phyloP scores from a whole-genome alignment of 2,888 invertebrate species.

The Agrilus mali region DNA sequence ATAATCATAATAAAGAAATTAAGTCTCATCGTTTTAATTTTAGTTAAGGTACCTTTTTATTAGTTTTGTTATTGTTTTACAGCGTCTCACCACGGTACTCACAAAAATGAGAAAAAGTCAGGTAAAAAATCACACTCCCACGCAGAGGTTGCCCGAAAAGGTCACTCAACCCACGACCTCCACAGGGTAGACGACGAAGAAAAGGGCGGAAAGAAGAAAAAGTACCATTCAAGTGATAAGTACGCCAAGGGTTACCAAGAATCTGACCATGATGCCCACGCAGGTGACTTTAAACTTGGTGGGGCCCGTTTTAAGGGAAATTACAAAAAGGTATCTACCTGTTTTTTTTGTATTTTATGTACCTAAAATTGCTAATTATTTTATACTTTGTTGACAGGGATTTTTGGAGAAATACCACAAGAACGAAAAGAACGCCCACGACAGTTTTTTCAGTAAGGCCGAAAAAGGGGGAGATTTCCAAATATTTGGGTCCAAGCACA shows the following conservation, averaged over 20 bases:
- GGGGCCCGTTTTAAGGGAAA: constrained; percentile 25
- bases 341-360: too few relatives aligned
- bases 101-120: constrained; percentile 17
- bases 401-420: constrained; percentile 35
- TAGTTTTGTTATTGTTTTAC: constrained; percentile 2
- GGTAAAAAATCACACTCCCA: constrained; percentile 15
- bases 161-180: too few relatives aligned
- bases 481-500: constrained; percentile 27
- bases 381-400: constrained; percentile 24
- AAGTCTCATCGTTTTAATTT: not conserved
- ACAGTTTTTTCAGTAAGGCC: constrained; percentile 33
- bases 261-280: constrained; percentile 23
- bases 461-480: constrained; percentile 32
- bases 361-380: not conserved
- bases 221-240: constrained; percentile 19
- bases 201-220: constrained; percentile 26
- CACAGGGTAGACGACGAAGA: constrained; percentile 23
- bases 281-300: constrained; percentile 23
- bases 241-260: constrained; percentile 23
- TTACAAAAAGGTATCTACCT: constrained; percentile 24
- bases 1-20: too few relatives aligned
- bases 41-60: not conserved
- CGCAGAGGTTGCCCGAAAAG: too few relatives aligned
- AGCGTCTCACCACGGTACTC: constrained; percentile 14
- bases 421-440: constrained; percentile 33